Evolutionary conservation across 2,888 invertebrate genomes (phyloP).

Genomic region (Pseudoips prasinana): DNA sequence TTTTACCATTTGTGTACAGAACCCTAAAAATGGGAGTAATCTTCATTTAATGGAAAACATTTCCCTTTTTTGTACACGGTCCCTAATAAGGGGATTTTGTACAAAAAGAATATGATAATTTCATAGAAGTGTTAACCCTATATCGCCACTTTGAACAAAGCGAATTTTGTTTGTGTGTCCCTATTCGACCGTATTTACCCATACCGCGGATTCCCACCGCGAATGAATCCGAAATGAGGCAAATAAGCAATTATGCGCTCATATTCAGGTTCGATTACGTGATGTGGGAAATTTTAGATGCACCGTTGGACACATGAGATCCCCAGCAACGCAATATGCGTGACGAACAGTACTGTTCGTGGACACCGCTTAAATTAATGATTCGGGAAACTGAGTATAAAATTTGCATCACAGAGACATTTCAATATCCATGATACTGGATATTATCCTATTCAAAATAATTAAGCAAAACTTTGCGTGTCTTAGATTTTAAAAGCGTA

Average conservation of each 20-base stretch:
- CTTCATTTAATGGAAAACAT: too few species aligned
- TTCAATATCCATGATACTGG: constrained; percentile 6
- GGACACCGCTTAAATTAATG: constrained; percentile 28
- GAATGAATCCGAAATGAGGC: constrained; percentile 73
- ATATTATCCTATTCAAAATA: constrained; percentile 4
- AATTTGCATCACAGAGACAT: constrained; percentile 5
- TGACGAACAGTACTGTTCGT: constrained; percentile 24
- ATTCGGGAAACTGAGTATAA: constrained; percentile 16
- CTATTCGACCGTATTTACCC: constrained; percentile 31
- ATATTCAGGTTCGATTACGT: constrained; percentile 69
- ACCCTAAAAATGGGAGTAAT: too few species aligned
- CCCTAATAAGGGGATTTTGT: too few species aligned
- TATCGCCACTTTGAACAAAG: constrained; percentile 14
- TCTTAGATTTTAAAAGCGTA: constrained; percentile 1
- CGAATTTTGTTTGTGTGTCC: constrained; percentile 32
- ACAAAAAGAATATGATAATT: too few species aligned
- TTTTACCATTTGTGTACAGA: too few species aligned
- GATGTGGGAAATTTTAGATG: constrained; percentile 61
- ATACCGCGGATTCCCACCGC: constrained; percentile 45
- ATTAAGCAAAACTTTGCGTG: constrained; percentile 2
- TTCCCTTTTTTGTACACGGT: too few species aligned
- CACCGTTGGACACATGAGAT: constrained; percentile 40
- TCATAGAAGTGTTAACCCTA: constrained; percentile 19
- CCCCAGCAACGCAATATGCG: constrained; percentile 10
- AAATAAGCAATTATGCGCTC: constrained; percentile 76